phyloP scores from a whole-genome alignment of 2,113 vertebrate genomes.

The Epinephelus fuscoguttatus region DNA sequence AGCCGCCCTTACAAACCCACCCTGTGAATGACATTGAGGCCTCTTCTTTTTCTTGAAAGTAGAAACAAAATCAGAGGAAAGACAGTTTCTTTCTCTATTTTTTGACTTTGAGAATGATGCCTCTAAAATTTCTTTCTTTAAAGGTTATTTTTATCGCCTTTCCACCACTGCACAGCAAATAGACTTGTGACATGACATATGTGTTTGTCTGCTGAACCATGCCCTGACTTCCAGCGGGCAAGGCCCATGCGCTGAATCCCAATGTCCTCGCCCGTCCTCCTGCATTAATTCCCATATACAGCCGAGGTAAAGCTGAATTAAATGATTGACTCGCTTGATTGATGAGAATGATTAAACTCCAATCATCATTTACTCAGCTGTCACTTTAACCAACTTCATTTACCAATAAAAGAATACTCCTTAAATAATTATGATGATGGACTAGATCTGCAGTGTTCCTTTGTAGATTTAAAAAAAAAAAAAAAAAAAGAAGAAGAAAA shows the following conservation, averaged over 20 bases:
- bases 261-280: conserved; percentile 41
- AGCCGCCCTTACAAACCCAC: not conserved
- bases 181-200: conserved; percentile 74
- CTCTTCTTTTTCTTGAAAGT: not conserved
- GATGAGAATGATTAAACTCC: conserved; percentile 69
- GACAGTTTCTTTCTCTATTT: not conserved
- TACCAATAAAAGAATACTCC: conserved; percentile 56
- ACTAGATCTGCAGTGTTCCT: conserved; percentile 41
- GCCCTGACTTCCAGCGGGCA: conserved; percentile 49
- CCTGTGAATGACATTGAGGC: conserved; percentile 6
- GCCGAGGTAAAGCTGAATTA: conserved; percentile 39
- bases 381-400: conserved; percentile 58
- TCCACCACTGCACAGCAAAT: conserved; percentile 65
- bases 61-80: not conserved
- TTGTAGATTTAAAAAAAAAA: no score
- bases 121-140: conserved; percentile 52
- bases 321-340: conserved; percentile 67
- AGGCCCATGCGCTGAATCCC: conserved; percentile 64
- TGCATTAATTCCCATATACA: conserved; percentile 40
- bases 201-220: conserved; percentile 70
- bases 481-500: no score
- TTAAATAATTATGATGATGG: conserved; percentile 57
- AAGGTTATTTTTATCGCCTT: conserved; percentile 61
- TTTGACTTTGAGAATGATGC: conserved; percentile 36
- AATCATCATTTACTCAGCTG: conserved; percentile 62